A percentile compares a stretch with the other conserved stretches of the same genome.
phyloP scores from a whole-genome alignment of 2,113 vertebrate genomes.

The Barbus barbus region DNA sequence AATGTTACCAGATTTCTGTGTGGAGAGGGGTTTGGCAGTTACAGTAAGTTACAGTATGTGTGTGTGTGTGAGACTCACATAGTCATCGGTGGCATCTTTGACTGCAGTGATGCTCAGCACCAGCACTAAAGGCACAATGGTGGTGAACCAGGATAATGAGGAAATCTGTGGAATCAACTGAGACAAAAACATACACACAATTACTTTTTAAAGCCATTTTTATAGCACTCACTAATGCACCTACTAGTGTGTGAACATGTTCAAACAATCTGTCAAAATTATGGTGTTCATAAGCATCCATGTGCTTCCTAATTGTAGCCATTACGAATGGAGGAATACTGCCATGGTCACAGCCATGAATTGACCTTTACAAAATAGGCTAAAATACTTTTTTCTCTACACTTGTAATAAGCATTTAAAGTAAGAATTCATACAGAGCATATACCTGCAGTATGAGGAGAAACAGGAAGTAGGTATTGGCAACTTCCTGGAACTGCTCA shows the following conservation, averaged over 20 bases:
- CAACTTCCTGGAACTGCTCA: slow-evolving; percentile 98
- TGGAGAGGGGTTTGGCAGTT: not conserved
- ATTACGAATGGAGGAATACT: not conserved
- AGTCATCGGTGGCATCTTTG: slow-evolving; percentile 95
- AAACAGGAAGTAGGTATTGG: slow-evolving; percentile 97
- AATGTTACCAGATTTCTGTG: not conserved
- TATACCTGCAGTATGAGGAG: slow-evolving; percentile 94
- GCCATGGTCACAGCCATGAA: not conserved
- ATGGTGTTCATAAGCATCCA: not conserved
- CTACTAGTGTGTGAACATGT: not conserved
- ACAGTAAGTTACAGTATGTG: slow-evolving; percentile 24
- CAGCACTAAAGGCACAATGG: slow-evolving; percentile 97
- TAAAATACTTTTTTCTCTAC: not conserved
- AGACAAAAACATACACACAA: slow-evolving; percentile 47
- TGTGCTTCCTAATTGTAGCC: not conserved
- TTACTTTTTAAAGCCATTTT: not conserved
- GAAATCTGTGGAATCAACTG: slow-evolving; percentile 97
- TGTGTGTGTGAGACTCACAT: slow-evolving; percentile 77
- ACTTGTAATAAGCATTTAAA: not conserved
- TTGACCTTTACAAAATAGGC: not conserved
- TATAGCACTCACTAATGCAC: not conserved
- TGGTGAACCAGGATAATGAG: slow-evolving; percentile 96
- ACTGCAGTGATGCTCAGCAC: slow-evolving; percentile 95
- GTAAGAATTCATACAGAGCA: not conserved
- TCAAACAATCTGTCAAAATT: not conserved